These are phyloP conservation scores for Empidonax traillii DNA, from an alignment of 2,113 vertebrate species.

Conservation along the genomic window DNA sequence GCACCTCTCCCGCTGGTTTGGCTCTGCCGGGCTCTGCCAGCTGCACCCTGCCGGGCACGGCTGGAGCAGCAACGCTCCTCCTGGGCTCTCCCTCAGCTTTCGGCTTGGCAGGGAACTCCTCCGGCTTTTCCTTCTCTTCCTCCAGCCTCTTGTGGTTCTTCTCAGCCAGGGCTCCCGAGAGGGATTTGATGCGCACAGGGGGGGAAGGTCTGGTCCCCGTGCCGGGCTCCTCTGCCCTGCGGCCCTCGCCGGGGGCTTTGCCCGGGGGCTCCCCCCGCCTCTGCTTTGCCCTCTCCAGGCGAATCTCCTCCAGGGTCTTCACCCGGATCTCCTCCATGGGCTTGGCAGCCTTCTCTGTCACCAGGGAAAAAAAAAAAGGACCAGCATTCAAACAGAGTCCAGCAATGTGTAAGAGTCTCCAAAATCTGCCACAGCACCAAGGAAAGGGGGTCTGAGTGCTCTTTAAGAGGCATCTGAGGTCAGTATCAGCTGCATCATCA, in stretches of 20 bases:
- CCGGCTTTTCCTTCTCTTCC: constrained; percentile 66
- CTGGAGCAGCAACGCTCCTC: background rate
- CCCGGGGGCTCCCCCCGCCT: constrained; percentile 61
- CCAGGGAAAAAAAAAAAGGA: background rate
- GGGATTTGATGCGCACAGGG: constrained; percentile 66
- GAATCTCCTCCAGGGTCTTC: constrained; percentile 93
- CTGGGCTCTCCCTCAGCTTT: constrained; percentile 37
- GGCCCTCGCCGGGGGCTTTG: constrained; percentile 23
- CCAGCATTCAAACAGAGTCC: background rate
- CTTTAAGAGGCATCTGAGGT: background rate
- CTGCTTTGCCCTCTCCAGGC: constrained; percentile 83
- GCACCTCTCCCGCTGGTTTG: constrained; percentile 65
- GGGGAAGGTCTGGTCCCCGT: constrained; percentile 29
- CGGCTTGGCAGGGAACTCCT: constrained; percentile 12
- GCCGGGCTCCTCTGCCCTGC: constrained; percentile 31
- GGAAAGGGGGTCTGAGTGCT: background rate
- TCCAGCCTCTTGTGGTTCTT: constrained; percentile 77
- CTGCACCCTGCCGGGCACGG: background rate
- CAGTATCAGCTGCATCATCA: background rate
- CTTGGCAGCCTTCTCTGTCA: constrained; percentile 63
- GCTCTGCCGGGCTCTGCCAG: constrained; percentile 8
- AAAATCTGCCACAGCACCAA: background rate
- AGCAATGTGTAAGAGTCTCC: background rate
- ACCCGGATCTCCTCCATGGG: constrained; percentile 79
- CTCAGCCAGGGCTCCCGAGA: constrained; percentile 78